These are phyloP conservation scores for Pycnonotus jocosus DNA, from an alignment of 2,113 vertebrate species.

Conservation along the genomic window DNA sequence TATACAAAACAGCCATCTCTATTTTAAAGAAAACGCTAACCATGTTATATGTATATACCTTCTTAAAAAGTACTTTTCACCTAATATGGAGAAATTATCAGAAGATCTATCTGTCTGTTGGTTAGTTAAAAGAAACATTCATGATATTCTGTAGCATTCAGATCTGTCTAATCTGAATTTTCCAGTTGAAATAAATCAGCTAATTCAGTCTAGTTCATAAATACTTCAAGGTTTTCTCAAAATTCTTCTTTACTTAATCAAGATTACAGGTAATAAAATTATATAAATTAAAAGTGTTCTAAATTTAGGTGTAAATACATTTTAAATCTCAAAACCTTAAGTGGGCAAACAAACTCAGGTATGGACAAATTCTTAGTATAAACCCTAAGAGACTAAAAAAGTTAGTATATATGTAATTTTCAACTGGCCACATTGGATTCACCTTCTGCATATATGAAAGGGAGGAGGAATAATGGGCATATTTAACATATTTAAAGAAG, in stretches of 20 bases:
- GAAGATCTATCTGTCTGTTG: background rate
- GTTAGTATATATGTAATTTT: background rate
- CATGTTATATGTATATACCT: accelerated
- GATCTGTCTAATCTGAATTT: background rate
- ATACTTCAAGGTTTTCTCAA: background rate
- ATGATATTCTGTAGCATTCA: background rate
- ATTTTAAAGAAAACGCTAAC: background rate
- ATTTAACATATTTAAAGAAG: background rate
- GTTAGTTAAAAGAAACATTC: background rate
- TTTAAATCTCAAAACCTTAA: background rate
- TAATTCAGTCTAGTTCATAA: background rate
- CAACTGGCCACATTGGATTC: background rate
- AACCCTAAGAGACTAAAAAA: background rate
- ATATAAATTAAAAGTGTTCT: background rate
- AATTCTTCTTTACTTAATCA: background rate
- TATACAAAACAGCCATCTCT: background rate
- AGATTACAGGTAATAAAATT: background rate
- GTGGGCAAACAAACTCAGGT: background rate
- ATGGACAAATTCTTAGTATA: background rate
- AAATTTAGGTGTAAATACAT: background rate
- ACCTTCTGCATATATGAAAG: background rate
- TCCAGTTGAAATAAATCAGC: background rate
- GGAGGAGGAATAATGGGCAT: background rate
- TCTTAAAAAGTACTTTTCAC: background rate
- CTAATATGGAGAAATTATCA: background rate